phyloP scores from a whole-genome alignment of 2,888 invertebrate species.

The Osedax frankpressi region DNA sequence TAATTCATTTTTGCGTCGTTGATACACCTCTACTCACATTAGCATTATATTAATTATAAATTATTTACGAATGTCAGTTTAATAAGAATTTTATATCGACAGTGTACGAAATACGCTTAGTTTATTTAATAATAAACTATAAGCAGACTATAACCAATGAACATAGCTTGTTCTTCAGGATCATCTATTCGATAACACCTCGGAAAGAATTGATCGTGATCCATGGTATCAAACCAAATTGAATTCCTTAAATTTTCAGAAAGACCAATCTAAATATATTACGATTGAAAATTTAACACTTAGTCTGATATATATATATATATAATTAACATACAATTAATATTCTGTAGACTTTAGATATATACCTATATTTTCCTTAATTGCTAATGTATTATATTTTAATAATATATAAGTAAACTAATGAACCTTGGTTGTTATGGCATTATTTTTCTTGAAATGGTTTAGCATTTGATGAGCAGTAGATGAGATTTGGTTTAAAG shows the following conservation, averaged over 20 bases:
- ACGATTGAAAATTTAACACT: too few relatives aligned
- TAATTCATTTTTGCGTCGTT: too few relatives aligned
- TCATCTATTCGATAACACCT: constrained; percentile 62
- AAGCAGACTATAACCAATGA: constrained; percentile 32
- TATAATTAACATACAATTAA: neutral
- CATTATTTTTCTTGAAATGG: constrained; percentile 67
- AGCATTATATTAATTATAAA: too few relatives aligned
- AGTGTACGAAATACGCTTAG: too few relatives aligned
- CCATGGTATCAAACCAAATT: constrained; percentile 36
- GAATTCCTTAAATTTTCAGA: constrained; percentile 29
- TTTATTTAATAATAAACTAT: too few relatives aligned
- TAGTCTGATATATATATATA: too few relatives aligned
- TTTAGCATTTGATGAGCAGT: constrained; percentile 60
- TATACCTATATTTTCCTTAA: neutral
- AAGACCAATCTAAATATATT: constrained; percentile 31
- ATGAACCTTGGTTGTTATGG: constrained; percentile 74
- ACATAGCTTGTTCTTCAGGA: constrained; percentile 31
- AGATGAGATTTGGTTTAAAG: constrained; percentile 68
- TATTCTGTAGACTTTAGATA: neutral
- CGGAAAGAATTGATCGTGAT: constrained; percentile 67
- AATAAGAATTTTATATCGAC: too few relatives aligned
- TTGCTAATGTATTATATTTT: neutral
- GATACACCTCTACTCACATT: too few relatives aligned
- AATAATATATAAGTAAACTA: neutral
- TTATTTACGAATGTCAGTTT: too few relatives aligned